phyloP scores from a whole-genome alignment of 2,113 vertebrate genomes.

The Poeciliopsis retropinna region DNA sequence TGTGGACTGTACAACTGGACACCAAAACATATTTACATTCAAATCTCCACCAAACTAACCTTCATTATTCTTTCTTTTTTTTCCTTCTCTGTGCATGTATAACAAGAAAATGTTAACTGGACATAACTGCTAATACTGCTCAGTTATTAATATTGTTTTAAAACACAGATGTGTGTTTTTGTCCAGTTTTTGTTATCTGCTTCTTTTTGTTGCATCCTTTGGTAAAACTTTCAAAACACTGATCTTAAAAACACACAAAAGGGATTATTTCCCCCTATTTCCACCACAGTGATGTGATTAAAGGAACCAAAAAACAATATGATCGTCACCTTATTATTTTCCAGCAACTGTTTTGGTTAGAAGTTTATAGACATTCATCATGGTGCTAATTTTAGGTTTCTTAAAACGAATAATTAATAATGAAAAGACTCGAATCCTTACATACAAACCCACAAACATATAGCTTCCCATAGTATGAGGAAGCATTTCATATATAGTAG shows the following conservation, averaged over 20 bases:
- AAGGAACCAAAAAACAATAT: constrained; percentile 20
- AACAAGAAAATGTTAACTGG: constrained; percentile 47
- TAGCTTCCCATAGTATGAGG: not conserved
- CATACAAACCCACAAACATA: not conserved
- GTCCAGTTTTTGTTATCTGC: constrained; percentile 46
- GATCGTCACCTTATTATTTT: constrained; percentile 25
- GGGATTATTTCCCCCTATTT: not conserved
- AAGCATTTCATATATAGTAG: not conserved
- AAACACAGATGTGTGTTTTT: constrained; percentile 39
- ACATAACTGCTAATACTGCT: constrained; percentile 14
- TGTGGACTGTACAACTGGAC: constrained; percentile 66
- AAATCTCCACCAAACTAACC: constrained; percentile 65
- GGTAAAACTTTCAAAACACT: constrained; percentile 62
- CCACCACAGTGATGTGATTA: constrained; percentile 12
- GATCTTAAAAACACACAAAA: constrained; percentile 37
- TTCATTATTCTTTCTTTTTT: constrained; percentile 2
- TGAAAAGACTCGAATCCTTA: not conserved
- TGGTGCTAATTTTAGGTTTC: not conserved
- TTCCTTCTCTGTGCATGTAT: constrained; percentile 10
- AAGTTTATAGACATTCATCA: not conserved
- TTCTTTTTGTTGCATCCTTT: constrained; percentile 59
- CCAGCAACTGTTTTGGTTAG: constrained; percentile 5
- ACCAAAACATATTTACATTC: constrained; percentile 76
- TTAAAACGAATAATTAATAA: not conserved
- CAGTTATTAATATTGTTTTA: not conserved